Evolutionary conservation across 2,797 vertebrate genomes (phyloP), one percentile per base, ranked within the genome.

Genomic region (Anolis apletophallus): DNA sequence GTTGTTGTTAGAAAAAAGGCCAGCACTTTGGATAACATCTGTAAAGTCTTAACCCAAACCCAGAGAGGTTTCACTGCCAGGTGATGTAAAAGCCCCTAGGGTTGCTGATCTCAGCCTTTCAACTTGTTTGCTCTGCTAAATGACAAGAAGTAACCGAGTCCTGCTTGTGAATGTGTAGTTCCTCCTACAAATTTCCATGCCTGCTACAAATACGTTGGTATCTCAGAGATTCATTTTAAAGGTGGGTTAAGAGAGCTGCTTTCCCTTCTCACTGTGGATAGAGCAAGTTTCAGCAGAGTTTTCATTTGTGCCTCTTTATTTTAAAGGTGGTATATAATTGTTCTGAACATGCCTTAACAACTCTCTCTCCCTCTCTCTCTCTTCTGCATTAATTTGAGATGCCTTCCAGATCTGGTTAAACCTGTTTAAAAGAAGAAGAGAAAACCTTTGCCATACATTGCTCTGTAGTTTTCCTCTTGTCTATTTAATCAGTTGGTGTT

Each of bases 381-480:
- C 11, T 36, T 21, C 26, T 17, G 36, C 7, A 5, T 54, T 50
- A 54, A 50, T 19, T 61, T 80, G n/a, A 54, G 40, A 36, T 29
- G 11, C 32, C 26, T 50, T 23, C n/a, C 57, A 50, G 19, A n/a
- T 19, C 81, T 10, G 67, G 81, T 61, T 2, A 13, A 74, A 79
- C 86, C 23, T 9, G 81, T 73, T 77, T 71, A 26, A 32, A 32
- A 19, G 52, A 7, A n/a, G 21, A 46, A 19, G 5, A 54, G 26
- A 10, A 46, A 57, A 67, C 40, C 40, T 61, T 3, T 52, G 73
- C 23, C 34, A 52, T 13, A 73, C 12, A 11, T 2, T 13, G 50
- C 23, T 57, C n/a, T 79, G 81, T 80, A 52, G 13, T 73, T 84
- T 87, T 84, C 75, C 69, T 21, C 8, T 52, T 40, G 40, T 79